Base-by-base conservation (phyloP, 2,113 vertebrate genomes). In the Otis tarda region DNA sequence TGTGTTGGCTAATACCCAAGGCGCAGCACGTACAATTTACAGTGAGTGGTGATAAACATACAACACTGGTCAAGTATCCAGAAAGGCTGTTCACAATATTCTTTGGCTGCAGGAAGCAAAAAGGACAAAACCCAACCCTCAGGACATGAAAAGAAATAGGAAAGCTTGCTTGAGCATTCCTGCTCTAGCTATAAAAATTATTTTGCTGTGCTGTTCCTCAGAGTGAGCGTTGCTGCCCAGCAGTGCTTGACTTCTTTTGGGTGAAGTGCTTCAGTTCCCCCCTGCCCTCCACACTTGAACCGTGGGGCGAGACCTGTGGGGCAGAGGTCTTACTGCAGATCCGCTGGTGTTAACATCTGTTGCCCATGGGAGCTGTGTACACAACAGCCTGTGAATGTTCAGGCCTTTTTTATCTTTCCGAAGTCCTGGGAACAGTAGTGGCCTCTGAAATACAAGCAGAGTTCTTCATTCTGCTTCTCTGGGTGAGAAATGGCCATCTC, bases 91-190 rank as follows among this genome's bases (percentile, higher is more conserved):
- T 91, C 70, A 56, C 77, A 52, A 18, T 86, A 50, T 73, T 67
- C 63, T 21, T 4, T 25, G 92, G 82, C 82, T 80, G 85, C 71
- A 86, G 92, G 90, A 81, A 52, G 75, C 64, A 64, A 18, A 47
- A 59, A 92, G 85, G 76, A 56, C 90, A 95, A 94, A 88, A 39
- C 92, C 55, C 52, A 88, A n/a, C 70, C 90, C 93, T 91, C 68
- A 77, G 94, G 90, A 86, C 85, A 90, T 5, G 7, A 52, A 55
- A 90, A 39, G 85, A 77, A 95, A 88, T 88, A 17, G 71, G 30
- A 87, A 57, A 91, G 33, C 45, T 78, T 91, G 77, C 70, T 65
- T 91, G 91, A 95, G 74, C 82, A 60, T 60, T 82, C 30, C 77
- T 85, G 67, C 69, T 85, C 24, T 4, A 60, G 70, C 74, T 57